Conservation (phyloP, 2,797 vertebrate species). For the Oreortyx pictus region DNA sequence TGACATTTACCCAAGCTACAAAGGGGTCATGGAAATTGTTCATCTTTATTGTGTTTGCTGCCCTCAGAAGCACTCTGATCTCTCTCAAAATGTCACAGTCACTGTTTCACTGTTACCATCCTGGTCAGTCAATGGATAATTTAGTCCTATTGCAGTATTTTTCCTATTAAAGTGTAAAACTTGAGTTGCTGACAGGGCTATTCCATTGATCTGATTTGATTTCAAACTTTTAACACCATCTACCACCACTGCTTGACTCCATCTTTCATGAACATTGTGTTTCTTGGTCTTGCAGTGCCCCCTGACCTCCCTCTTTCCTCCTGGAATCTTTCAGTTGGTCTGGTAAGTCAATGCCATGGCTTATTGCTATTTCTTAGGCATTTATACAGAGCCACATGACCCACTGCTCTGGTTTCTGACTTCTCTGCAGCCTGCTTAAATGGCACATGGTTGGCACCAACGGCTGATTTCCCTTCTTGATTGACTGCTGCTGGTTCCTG, state of each 20-base stretch:
- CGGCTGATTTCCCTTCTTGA: neutral
- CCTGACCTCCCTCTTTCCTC: neutral
- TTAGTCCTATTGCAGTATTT: neutral
- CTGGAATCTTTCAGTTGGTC: neutral
- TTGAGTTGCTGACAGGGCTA: neutral
- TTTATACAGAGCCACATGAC: neutral
- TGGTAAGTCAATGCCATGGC: fast-evolving
- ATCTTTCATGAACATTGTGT: neutral
- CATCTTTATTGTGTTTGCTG: neutral
- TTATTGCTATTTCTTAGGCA: neutral
- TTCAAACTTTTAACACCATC: neutral
- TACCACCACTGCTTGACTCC: neutral
- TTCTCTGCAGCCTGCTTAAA: neutral
- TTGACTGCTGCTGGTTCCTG: fast-evolving
- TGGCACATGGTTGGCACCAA: neutral
- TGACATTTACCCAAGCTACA: neutral
- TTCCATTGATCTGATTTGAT: neutral
- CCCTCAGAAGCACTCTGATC: neutral
- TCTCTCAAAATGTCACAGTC: neutral
- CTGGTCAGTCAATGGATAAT: neutral
- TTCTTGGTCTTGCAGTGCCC: neutral
- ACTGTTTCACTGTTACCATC: fast-evolving
- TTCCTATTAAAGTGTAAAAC: neutral
- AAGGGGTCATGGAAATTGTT: neutral
- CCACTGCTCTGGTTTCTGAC: neutral